Evolutionary conservation across 1,140 invertebrate genomes (phyloP), one percentile per base, ranked within the genome.

Genomic region (Achatina immaculata): DNA sequence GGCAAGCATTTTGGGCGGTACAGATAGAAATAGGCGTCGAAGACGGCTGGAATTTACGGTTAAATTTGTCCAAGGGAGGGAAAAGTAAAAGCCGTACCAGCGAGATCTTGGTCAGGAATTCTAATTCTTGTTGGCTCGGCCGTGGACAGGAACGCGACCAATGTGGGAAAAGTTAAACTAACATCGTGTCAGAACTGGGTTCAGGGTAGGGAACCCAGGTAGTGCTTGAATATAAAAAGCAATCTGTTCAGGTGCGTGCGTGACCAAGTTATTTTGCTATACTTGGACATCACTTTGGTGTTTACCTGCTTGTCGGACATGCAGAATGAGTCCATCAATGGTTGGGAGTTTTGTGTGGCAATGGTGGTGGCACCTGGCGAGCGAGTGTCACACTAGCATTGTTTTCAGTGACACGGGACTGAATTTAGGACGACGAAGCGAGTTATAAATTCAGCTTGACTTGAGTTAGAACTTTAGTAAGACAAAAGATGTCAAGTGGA

Each of bases 111-210:
- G 38, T 21, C 21, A 42, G 68, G 36, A 69, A 69, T 69, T 40
- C 68, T 69, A 69, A 69, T 69, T 69, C 21, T 42, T 69, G 68
- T 69, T 69, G 68, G 68, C 38, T 42, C 36, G 38, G 68, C 16
- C 1, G 19, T 31, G 68, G 21, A 24, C 68, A 42, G 24, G 68
- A 69, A 69, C 36, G 68, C 38, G 21, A 11, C 21, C 31, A 69
- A 69, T 69, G 68, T 69, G 42, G 68, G 24, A 43, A 28, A 34
- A 42, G 68, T 40, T 69, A 40, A 69, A 69, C 68, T 40, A 40
- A 43, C 24, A 40, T 24, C 68, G 31, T 40, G 38, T 65, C 24
- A n/a, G 24, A 7, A 34, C 31, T 28, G 24, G 62, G 62, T 9
- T 65, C n/a, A 34, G 11, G 24, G 24, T 7, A 65, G 7, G 62